Evolutionary conservation across 2,113 vertebrate genomes (phyloP).

Genomic region (Diadophis punctatus): DNA sequence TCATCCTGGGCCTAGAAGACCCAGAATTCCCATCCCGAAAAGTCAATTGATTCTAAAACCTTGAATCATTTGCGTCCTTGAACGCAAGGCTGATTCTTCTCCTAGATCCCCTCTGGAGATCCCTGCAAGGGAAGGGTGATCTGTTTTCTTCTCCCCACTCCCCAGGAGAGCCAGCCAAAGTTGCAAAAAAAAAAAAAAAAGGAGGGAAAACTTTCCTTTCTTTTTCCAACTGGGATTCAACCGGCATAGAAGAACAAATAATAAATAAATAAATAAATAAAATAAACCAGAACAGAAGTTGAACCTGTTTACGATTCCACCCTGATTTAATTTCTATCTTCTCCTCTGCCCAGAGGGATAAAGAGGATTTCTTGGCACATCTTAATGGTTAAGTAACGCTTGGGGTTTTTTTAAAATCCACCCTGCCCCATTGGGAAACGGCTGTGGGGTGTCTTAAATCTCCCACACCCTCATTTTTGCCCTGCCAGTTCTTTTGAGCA

Average conservation of each 20-base stretch:
- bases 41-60: background rate
- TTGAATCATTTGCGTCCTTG: too few species aligned
- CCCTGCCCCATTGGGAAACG: background rate
- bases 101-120: background rate
- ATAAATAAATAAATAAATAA: too few species aligned
- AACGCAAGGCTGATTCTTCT: too few species aligned
- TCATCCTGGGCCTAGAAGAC: background rate
- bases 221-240: background rate
- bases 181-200: background rate
- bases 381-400: background rate
- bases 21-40: background rate
- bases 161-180: background rate
- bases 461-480: background rate
- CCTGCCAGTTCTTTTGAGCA: background rate
- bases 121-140: too few species aligned
- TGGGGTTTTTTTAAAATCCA: background rate
- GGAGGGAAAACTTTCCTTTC: background rate
- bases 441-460: background rate
- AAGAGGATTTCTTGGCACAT: background rate
- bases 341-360: background rate
- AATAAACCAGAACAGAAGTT: background rate
- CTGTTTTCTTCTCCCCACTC: fast-evolving
- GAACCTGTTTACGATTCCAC: too few species aligned
- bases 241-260: too few species aligned
- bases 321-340: background rate